These are phyloP conservation scores for Aradus depressus DNA, from an alignment of 2,888 invertebrate genomes.

Conservation along the genomic window DNA sequence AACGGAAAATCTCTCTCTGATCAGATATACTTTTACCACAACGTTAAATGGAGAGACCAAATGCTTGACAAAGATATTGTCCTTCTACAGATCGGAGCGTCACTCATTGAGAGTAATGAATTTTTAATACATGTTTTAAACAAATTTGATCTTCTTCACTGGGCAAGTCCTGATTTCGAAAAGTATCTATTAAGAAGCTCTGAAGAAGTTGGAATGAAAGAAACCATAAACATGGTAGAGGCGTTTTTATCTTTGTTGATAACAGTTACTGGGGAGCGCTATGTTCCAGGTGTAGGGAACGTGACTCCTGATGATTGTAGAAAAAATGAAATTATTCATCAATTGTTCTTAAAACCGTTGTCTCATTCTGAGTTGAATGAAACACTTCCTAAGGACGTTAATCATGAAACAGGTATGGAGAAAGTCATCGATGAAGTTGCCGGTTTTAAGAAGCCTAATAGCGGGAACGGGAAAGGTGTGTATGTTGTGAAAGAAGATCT, in stretches of 20 bases:
- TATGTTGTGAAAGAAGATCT: constrained; percentile 81
- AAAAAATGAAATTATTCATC: constrained; percentile 91
- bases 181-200: constrained; percentile 42
- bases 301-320: constrained; percentile 71
- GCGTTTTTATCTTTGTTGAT: constrained; percentile 83
- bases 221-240: constrained; percentile 78
- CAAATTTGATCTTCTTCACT: constrained; percentile 77
- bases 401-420: constrained; percentile 67
- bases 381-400: constrained; percentile 72
- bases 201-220: constrained; percentile 75
- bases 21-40: constrained; percentile 93
- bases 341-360: constrained; percentile 87
- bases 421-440: constrained; percentile 82
- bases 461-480: constrained; percentile 50
- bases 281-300: constrained; percentile 63
- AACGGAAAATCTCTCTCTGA: constrained; percentile 95
- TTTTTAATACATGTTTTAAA: constrained; percentile 86
- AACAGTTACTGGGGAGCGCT: constrained; percentile 59
- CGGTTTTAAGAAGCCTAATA: constrained; percentile 66
- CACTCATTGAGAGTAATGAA: constrained; percentile 78
- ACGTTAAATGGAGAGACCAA: constrained; percentile 86
- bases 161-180: constrained; percentile 64
- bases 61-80: constrained; percentile 90
- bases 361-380: constrained; percentile 90
- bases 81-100: constrained; percentile 75